These are phyloP conservation scores for Plebejus melissa DNA, from an alignment of 2,888 invertebrate genomes.

Conservation along the genomic window DNA sequence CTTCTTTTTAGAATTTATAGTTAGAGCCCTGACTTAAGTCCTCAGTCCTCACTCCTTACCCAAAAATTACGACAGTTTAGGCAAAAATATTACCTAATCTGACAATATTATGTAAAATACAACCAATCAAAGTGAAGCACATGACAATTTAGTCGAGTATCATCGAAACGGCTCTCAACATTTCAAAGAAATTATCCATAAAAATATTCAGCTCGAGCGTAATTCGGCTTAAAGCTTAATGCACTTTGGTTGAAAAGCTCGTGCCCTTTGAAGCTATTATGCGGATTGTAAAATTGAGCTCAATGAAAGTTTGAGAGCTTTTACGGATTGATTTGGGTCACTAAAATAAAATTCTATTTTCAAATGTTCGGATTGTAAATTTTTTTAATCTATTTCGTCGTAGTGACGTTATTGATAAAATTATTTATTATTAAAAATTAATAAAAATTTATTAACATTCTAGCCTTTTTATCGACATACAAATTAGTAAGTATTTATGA, in stretches of 20 bases:
- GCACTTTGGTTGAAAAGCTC: slow-evolving; percentile 19
- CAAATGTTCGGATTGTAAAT: neutral
- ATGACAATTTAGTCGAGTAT: neutral
- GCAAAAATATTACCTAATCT: neutral
- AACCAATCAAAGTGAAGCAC: neutral
- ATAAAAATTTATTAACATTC: no score
- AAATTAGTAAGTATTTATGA: no score
- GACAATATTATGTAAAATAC: neutral
- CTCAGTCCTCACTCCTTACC: no score
- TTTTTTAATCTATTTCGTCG: neutral
- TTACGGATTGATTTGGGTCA: slow-evolving; percentile 17
- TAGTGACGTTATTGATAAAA: no score
- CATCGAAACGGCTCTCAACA: neutral
- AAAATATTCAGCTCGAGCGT: slow-evolving; percentile 16
- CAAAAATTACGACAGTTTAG: neutral
- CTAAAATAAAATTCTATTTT: neutral
- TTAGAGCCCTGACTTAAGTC: no score
- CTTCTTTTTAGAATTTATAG: no score
- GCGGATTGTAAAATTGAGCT: slow-evolving; percentile 20
- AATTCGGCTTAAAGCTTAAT: slow-evolving; percentile 23
- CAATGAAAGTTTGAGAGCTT: slow-evolving; percentile 5
- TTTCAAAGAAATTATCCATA: neutral
- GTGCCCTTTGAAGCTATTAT: slow-evolving; percentile 23
- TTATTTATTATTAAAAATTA: no score
- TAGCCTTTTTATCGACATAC: no score